phyloP scores from a whole-genome alignment of 1,140 invertebrate species.

The Drepana arcuata region DNA sequence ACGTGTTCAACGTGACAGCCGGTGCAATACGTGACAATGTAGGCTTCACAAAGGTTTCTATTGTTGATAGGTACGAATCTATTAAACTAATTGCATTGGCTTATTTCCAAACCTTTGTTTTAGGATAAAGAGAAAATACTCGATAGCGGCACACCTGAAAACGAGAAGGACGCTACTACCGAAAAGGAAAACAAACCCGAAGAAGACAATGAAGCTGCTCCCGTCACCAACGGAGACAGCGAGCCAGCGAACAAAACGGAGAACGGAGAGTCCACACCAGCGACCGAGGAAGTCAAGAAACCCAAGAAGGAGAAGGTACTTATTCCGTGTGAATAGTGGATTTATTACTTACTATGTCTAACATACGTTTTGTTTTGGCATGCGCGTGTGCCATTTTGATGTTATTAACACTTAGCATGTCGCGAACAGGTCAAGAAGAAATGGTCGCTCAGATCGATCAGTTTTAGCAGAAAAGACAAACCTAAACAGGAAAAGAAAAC shows the following conservation, averaged over 20 bases:
- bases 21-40: background rate
- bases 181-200: slow-evolving; percentile 73
- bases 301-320: slow-evolving; percentile 84
- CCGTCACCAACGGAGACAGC: slow-evolving; percentile 52
- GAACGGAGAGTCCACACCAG: slow-evolving; percentile 73
- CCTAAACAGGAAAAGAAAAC: slow-evolving; percentile 80
- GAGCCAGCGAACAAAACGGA: slow-evolving; percentile 69
- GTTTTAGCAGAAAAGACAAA: slow-evolving; percentile 88
- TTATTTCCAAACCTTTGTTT: too few relatives aligned
- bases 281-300: slow-evolving; percentile 80
- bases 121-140: slow-evolving; percentile 77
- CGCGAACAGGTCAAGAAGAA: slow-evolving; percentile 80
- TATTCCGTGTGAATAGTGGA: background rate
- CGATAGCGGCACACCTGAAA: slow-evolving; percentile 77
- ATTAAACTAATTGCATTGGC: too few relatives aligned
- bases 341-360: background rate
- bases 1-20: background rate
- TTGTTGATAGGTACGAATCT: too few relatives aligned
- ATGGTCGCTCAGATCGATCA: slow-evolving; percentile 88
- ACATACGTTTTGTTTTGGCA: slow-evolving; percentile 6
- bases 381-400: slow-evolving; percentile 10
- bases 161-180: slow-evolving; percentile 77
- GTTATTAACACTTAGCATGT: slow-evolving; percentile 31
- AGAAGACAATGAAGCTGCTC: slow-evolving; percentile 30
- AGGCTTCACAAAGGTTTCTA: too few relatives aligned